These are phyloP conservation scores for Drosophila trapezifrons DNA, from an alignment of 1,140 invertebrate genomes.

Conservation along the genomic window DNA sequence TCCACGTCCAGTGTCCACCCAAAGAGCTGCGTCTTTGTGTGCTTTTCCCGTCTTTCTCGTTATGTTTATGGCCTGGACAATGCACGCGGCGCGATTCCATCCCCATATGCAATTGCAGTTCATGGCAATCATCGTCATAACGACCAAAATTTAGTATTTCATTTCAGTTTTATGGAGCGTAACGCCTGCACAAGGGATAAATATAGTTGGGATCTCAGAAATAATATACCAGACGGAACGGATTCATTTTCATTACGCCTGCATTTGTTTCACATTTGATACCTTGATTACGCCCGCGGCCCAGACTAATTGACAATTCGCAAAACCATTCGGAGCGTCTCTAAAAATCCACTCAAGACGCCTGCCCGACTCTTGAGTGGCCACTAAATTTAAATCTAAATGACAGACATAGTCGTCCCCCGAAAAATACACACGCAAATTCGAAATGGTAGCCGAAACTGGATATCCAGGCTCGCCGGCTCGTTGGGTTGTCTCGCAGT, in stretches of 20 bases:
- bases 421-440: conserved; percentile 34
- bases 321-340: conserved; percentile 32
- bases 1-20: conserved; percentile 18
- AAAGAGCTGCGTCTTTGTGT: not conserved
- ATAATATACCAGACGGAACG: not conserved
- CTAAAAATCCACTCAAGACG: conserved; percentile 51
- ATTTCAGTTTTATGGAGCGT: conserved; percentile 77
- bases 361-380: conserved; percentile 51
- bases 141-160: conserved; percentile 73
- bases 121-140: conserved; percentile 75
- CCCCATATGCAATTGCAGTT: conserved; percentile 71
- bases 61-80: conserved; percentile 62
- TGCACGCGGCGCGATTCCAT: conserved; percentile 32
- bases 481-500: conserved; percentile 51
- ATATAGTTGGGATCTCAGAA: conserved; percentile 10
- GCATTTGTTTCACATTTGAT: conserved; percentile 29
- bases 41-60: conserved; percentile 24
- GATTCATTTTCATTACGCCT: conserved; percentile 33
- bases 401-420: conserved; percentile 52
- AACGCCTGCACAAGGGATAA: conserved; percentile 68
- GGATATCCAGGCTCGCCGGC: conserved; percentile 56
- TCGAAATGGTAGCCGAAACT: conserved; percentile 33
- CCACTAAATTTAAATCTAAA: conserved; percentile 72
- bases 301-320: conserved; percentile 50
- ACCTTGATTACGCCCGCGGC: conserved; percentile 17